phyloP scores from a whole-genome alignment of 2,113 vertebrate species.

The Notiomystis cincta region DNA sequence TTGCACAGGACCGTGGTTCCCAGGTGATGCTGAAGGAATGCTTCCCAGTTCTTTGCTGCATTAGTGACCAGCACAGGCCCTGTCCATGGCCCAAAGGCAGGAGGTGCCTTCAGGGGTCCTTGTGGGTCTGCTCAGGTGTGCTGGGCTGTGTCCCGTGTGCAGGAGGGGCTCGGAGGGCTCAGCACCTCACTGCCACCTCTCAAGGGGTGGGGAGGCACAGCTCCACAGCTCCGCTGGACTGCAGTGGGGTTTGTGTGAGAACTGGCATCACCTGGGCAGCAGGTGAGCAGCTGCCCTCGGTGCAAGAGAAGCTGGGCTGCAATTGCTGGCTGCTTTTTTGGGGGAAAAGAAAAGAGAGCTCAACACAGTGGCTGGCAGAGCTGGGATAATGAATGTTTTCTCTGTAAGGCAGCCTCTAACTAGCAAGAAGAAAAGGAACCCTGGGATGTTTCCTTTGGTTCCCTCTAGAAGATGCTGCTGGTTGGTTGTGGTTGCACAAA shows the following conservation, averaged over 20 bases:
- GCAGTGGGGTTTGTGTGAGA: fast-evolving
- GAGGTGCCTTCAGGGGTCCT: fast-evolving
- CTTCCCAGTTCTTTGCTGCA: not conserved
- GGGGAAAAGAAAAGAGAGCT: not conserved
- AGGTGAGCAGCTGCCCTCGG: not conserved
- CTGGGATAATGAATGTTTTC: not conserved
- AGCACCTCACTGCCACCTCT: not conserved
- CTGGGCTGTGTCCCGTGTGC: not conserved
- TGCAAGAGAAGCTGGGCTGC: not conserved
- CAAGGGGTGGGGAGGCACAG: fast-evolving
- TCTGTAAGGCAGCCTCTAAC: not conserved
- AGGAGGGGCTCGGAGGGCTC: not conserved
- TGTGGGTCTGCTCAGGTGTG: fast-evolving
- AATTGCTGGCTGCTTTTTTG: not conserved
- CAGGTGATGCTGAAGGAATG: not conserved
- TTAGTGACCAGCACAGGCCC: fast-evolving
- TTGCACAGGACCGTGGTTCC: fast-evolving
- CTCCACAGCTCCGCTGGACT: not conserved
- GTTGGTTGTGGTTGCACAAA: not conserved
- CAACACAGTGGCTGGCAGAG: not conserved
- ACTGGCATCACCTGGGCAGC: not conserved
- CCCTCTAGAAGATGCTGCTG: not conserved
- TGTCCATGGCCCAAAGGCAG: not conserved
- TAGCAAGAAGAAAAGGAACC: not conserved
- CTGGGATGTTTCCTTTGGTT: not conserved